Evolutionary conservation across 1,140 invertebrate species (phyloP), one percentile per base, ranked within the genome.

Genomic region (Olivierus martensii): DNA sequence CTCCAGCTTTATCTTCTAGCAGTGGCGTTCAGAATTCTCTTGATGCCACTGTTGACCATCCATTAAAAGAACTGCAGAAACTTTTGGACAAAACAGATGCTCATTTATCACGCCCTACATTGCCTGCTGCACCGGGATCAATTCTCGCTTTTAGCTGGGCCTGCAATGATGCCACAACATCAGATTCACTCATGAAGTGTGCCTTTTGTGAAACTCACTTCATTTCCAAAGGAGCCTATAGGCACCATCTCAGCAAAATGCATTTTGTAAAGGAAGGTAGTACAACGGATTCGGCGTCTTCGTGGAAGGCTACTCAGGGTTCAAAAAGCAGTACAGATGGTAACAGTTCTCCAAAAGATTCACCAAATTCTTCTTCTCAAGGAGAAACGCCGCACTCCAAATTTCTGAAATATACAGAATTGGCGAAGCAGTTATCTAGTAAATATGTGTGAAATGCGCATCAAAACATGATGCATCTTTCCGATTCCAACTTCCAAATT

Each of bases 151-250:
- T 90, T 65, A 89, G 85, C 65, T 90, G 87, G 87, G 87, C 87
- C 11, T 90, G 87, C 68, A 90, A 88, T 65, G 87, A 90, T 64
- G 86, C 85, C 0, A 83, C 87, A 18, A 67, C 63, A 50, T 65
- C 65, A 51, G 59, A 57, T 51, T 85, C 83, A 1, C 83, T 88
- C 41, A 88, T 92, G 79, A 93, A 93, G 67, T 95, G 91, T 71
- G 86, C 89, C 15, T 88, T 92, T 61, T 96, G 92, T 74, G 90
- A 94, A 70, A 90, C 89, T 17, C 86, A 87, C 7, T 94, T 95
- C 66, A 87, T 90, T 49, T 93, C 90, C 3, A 95, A 94, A 70
- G 91, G 90, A 28, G 90, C 90, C 2, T 96, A 94, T 70, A 79
- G 92, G 60, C 90, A 94, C 69, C 92, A 96, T 64, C 70, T 95